phyloP scores from a whole-genome alignment of 1,140 invertebrate genomes.

The Magallana angulata region DNA sequence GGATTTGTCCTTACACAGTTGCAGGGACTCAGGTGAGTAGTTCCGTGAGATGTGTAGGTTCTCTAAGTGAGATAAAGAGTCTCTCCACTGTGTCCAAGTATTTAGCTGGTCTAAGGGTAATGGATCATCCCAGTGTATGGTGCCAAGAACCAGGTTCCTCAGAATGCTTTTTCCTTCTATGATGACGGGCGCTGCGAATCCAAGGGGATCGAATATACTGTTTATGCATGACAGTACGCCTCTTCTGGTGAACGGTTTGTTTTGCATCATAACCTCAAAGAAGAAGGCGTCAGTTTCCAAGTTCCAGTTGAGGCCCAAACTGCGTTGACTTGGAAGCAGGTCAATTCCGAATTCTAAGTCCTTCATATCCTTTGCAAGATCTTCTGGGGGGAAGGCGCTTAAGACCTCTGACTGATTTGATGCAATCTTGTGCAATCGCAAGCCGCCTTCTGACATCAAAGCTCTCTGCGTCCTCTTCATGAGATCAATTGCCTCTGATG shows the following conservation, averaged over 20 bases:
- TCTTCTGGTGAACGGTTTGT: slow-evolving; percentile 57
- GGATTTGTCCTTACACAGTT: not conserved
- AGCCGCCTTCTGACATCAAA: slow-evolving; percentile 26
- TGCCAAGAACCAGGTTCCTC: slow-evolving; percentile 25
- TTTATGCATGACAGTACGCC: slow-evolving; percentile 49
- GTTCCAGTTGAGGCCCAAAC: slow-evolving; percentile 51
- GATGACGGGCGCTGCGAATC: slow-evolving; percentile 57
- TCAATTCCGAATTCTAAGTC: slow-evolving; percentile 51
- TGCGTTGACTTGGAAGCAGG: slow-evolving; percentile 47
- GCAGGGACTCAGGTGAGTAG: slow-evolving; percentile 13
- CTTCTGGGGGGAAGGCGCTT: slow-evolving; percentile 39
- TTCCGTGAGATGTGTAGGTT: slow-evolving; percentile 4
- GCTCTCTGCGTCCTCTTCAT: slow-evolving; percentile 43
- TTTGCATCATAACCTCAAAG: slow-evolving; percentile 32
- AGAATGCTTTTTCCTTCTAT: slow-evolving; percentile 57
- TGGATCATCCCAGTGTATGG: slow-evolving; percentile 63
- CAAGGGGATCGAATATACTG: slow-evolving; percentile 60
- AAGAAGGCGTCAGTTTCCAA: slow-evolving; percentile 52
- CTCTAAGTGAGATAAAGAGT: slow-evolving; percentile 43
- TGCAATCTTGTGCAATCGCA: slow-evolving; percentile 51
- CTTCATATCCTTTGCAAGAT: slow-evolving; percentile 52
- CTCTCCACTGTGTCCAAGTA: slow-evolving; percentile 52
- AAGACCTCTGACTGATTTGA: slow-evolving; percentile 44
- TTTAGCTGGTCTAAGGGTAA: slow-evolving; percentile 21
- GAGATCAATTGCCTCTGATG: slow-evolving; percentile 37